A percentile compares a stretch with the other conserved stretches of the same genome.
These are phyloP conservation scores for Mesitornis unicolor DNA, from an alignment of 2,113 vertebrate species.

Conservation along the genomic window DNA sequence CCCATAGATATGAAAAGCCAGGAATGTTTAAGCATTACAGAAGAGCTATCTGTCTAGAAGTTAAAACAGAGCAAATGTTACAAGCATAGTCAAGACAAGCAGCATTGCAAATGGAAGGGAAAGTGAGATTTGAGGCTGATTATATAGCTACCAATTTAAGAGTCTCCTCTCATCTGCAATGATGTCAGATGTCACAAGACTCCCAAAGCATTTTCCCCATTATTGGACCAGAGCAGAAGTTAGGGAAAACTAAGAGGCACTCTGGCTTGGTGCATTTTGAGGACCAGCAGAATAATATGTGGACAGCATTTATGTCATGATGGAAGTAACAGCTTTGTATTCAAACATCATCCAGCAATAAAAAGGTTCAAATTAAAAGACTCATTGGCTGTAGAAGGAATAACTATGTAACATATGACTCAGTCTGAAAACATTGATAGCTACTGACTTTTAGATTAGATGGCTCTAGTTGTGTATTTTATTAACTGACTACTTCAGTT, in stretches of 20 bases:
- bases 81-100: not conserved
- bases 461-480: not conserved
- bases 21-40: not conserved
- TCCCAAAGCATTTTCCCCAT: not conserved
- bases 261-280: not conserved
- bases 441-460: not conserved
- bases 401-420: not conserved
- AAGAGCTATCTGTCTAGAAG: not conserved
- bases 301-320: not conserved
- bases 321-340: not conserved
- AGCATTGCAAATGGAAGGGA: not conserved
- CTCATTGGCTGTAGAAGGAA: not conserved
- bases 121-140: not conserved
- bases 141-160: not conserved
- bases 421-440: not conserved
- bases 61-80: not conserved
- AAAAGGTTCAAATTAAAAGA: not conserved
- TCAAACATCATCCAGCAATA: not conserved
- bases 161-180: not conserved
- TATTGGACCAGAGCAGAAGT: not conserved
- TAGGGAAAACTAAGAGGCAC: not conserved
- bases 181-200: not conserved
- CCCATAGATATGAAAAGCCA: not conserved
- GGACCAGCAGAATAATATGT: not conserved
- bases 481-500: not conserved